phyloP scores from a whole-genome alignment of 2,888 invertebrate genomes.

The Drosophila fungiperda region DNA sequence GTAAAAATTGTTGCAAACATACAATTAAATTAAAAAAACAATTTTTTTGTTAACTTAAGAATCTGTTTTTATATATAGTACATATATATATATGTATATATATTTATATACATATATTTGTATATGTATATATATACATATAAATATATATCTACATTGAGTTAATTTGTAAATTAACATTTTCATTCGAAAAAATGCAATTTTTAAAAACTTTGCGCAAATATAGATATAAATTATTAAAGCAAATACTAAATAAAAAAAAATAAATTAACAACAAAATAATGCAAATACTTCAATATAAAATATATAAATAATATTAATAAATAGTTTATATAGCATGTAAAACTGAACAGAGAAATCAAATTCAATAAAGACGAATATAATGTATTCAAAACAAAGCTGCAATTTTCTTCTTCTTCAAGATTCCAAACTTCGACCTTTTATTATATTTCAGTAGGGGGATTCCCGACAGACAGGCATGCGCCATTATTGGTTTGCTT shows the following conservation, averaged over 20 bases:
- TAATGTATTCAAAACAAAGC: constrained; percentile 70
- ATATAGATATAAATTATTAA: constrained; percentile 47
- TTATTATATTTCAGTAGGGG: neutral
- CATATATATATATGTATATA: constrained; percentile 24
- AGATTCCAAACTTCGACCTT: neutral
- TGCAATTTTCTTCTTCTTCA: neutral
- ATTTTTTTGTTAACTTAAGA: constrained; percentile 61
- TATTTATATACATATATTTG: constrained; percentile 13
- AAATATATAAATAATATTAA: constrained; percentile 58
- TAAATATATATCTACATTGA: constrained; percentile 35
- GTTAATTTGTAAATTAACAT: constrained; percentile 64
- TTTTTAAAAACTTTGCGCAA: constrained; percentile 36
- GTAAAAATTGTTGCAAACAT: constrained; percentile 57
- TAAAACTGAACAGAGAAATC: constrained; percentile 78
- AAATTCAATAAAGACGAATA: constrained; percentile 80
- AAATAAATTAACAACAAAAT: constrained; percentile 22
- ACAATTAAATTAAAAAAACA: constrained; percentile 31
- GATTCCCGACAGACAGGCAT: neutral
- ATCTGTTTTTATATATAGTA: constrained; percentile 45
- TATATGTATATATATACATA: constrained; percentile 2
- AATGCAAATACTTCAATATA: constrained; percentile 56
- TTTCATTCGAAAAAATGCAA: constrained; percentile 48
- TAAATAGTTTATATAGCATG: constrained; percentile 78
- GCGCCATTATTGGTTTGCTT: neutral
- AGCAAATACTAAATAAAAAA: constrained; percentile 17